These are phyloP conservation scores for Larimichthys polyactis DNA, from an alignment of 2,113 vertebrate genomes.

Conservation along the genomic window DNA sequence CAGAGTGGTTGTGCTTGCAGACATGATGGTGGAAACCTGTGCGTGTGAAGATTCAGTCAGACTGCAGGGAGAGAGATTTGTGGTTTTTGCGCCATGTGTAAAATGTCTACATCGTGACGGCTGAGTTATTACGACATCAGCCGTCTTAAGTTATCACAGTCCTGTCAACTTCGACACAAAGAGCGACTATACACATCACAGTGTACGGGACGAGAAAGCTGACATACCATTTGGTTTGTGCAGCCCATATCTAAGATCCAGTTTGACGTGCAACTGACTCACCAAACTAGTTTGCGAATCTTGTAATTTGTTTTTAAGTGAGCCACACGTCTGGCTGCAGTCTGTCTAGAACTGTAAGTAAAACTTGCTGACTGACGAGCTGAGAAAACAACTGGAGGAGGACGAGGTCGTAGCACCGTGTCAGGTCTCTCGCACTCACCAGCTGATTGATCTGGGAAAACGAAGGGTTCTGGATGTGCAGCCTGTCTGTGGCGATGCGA, in stretches of 20 bases:
- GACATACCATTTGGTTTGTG: slow-evolving; percentile 3
- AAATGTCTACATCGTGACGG: background rate
- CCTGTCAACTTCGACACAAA: background rate
- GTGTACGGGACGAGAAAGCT: background rate
- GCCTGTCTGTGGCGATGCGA: slow-evolving; percentile 94
- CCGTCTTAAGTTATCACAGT: background rate
- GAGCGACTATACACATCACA: background rate
- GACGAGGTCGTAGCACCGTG: background rate
- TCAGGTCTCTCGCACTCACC: slow-evolving; percentile 83
- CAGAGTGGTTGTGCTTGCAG: slow-evolving; percentile 97
- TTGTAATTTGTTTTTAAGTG: slow-evolving; percentile 25
- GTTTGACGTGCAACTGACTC: slow-evolving; percentile 47
- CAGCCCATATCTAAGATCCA: slow-evolving; percentile 50
- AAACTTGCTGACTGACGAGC: slow-evolving; percentile 13
- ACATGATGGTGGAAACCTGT: slow-evolving; percentile 99
- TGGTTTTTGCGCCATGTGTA: too few relatives aligned
- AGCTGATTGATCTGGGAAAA: slow-evolving; percentile 99
- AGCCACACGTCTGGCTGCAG: fast-evolving
- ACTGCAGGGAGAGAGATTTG: background rate
- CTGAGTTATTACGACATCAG: background rate
- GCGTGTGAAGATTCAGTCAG: slow-evolving; percentile 5
- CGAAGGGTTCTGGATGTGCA: slow-evolving; percentile 96
- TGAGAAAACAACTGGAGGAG: background rate
- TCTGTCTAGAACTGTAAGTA: slow-evolving; percentile 1
- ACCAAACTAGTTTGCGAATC: slow-evolving; percentile 65